Evolutionary conservation across 2,888 invertebrate genomes (phyloP).

Genomic region (Agrotis ipsilon): DNA sequence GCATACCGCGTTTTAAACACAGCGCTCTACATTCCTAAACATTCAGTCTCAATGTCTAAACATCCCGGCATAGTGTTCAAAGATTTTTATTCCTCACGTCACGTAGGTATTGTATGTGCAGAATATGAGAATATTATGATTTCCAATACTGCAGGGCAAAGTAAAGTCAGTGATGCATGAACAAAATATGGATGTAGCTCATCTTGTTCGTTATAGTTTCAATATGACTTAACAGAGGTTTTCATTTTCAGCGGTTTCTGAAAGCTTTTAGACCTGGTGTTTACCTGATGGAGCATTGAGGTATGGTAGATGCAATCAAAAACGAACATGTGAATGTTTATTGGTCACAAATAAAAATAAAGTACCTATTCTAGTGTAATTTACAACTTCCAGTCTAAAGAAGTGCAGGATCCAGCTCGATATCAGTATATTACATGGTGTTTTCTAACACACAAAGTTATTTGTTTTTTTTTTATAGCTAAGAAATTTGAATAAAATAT

Average conservation of each 20-base stretch:
- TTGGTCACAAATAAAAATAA: too few species aligned
- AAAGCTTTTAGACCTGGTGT: slow-evolving; percentile 10
- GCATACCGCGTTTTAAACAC: slow-evolving; percentile 35
- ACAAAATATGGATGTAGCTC: slow-evolving; percentile 57
- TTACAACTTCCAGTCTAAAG: too few species aligned
- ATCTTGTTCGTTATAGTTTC: slow-evolving; percentile 33
- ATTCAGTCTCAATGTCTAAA: slow-evolving; percentile 47
- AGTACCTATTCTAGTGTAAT: too few species aligned
- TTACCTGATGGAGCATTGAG: neutral
- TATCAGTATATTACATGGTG: too few species aligned
- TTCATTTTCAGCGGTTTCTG: slow-evolving; percentile 11
- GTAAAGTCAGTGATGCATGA: slow-evolving; percentile 66
- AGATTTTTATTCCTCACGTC: slow-evolving; percentile 63
- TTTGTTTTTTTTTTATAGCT: neutral
- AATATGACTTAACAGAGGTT: slow-evolving; percentile 33
- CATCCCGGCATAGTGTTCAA: slow-evolving; percentile 43
- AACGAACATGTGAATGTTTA: too few species aligned
- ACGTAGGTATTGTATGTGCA: slow-evolving; percentile 66
- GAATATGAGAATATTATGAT: slow-evolving; percentile 70
- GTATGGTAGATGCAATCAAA: too few species aligned
- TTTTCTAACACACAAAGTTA: neutral
- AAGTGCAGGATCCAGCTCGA: too few species aligned
- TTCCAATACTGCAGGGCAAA: slow-evolving; percentile 65
- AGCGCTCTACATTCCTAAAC: slow-evolving; percentile 37
- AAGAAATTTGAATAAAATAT: slow-evolving; percentile 4